Base-by-base conservation (phyloP, 1,140 invertebrate species). In the Orchestia grillus region DNA sequence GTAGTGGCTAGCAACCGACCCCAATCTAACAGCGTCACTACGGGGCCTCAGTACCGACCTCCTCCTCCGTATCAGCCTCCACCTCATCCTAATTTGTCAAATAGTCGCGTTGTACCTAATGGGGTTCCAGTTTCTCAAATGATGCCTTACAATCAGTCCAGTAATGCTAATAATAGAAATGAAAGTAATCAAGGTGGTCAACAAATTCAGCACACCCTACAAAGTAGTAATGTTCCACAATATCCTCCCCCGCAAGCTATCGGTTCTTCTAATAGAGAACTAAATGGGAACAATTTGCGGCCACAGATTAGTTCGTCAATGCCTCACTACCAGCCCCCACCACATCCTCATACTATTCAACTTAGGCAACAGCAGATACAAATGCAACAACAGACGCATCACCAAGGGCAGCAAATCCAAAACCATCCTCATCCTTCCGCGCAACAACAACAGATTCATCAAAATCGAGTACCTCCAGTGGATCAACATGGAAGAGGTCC, bases 1-100 rank as follows among this genome's bases (percentile, higher is more conserved):
- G 36, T 41, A 62, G 11, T 77, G n/a, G 44, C 53, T 88, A 92
- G 42, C 44, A 95, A 43, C 42, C 77, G 96, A 96, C 62, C 95
- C 92, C 87, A 77, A 95, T 43, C 47, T 41, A 41, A 28, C 90
- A 87, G 57, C 96, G 96, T 41, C 62, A 45, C 45, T 77, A 57
- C 45, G 87, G 45, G 40, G 53, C 42, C 77, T 36, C 96, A 96
- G 44, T 44, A 96, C 57, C 96, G 96, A 92, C n/a, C 96, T 36
- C 96, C 96, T 45, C 96, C 96, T 19, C 96, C 96, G 36, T 97
- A 97, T 62, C 96, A 96, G 45, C 96, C 96, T 95, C 96, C 96
- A n/a, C 96, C 96, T 15, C 95, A 95, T 94, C 96, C 96, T 53
- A 45, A 87, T 94, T 96, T 96, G 47, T 41, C 96, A 23, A 42